Evolutionary conservation across 2,113 vertebrate genomes (phyloP), one percentile per base, ranked within the genome.

Genomic region (Petroica traversi): DNA sequence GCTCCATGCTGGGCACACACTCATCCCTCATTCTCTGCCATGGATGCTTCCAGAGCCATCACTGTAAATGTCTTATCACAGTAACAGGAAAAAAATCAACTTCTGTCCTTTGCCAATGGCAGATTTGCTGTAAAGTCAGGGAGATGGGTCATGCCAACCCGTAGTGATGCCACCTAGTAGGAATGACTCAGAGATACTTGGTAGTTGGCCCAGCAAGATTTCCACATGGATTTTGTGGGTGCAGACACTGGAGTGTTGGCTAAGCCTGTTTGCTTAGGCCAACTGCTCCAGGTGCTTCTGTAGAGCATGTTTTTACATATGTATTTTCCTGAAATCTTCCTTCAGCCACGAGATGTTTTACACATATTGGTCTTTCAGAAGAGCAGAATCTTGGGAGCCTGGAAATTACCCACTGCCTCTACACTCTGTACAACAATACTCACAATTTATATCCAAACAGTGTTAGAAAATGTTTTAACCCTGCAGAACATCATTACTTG

Each of bases 341-440:
- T 84, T 86, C 64, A 77, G 51, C 45, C 51, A 34, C 2, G 2
- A 67, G 20, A 48, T 10, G 9, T 2, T 1, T 31, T 45, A 69
- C 25, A 45, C 29, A 12, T 2, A 19, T 3, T 1, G 0, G 26
- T 38, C 38, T 71, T 61, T 25, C 49, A 83, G 62, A 79, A 61
- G 5, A 57, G 49, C 1, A 2, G 19, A 48, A 22, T 38, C 19
- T 38, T 49, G 26, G 23, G 29, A 74, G n/a, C 8, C 67, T 12
- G 4, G 52, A 43, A 82, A 45, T 57, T 24, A 8, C 41, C 23
- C 41, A 41, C 11, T 26, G 24, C 16, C 46, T 52, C 40, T 43
- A 31, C 10, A 43, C 17, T 45, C 29, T 0, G 0, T 34, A 13
- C 29, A 74, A 52, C 40, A 85, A 22, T 6, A 52, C 8, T 19